Conservation (phyloP, 2,113 vertebrate species). For the Ctenodactylus gundi region DNA sequence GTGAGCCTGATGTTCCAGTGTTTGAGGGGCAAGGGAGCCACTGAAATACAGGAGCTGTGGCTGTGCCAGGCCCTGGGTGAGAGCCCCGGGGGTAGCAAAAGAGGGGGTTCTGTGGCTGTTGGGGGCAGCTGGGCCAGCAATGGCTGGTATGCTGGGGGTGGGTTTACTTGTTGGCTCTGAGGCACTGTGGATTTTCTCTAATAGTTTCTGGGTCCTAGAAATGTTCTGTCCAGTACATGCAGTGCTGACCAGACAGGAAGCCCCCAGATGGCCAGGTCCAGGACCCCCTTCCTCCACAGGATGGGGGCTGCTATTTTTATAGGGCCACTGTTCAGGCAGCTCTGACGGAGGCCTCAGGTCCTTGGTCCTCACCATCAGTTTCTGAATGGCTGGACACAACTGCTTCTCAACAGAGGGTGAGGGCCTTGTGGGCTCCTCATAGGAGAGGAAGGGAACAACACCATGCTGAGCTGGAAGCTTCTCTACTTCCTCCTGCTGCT, state of each 20-base stretch:
- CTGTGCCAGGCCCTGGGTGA: conserved; percentile 51
- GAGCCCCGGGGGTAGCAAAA: conserved; percentile 33
- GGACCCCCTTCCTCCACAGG: conserved; percentile 78
- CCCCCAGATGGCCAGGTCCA: conserved; percentile 84
- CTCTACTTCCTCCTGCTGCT: conserved; percentile 61
- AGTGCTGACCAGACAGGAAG: not conserved
- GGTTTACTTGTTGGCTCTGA: conserved; percentile 21
- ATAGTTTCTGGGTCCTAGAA: conserved; percentile 67
- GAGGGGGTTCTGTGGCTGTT: conserved; percentile 64
- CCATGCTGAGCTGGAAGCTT: conserved; percentile 71
- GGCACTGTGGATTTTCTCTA: conserved; percentile 78
- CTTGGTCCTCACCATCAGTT: conserved; percentile 89
- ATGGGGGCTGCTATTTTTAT: conserved; percentile 81
- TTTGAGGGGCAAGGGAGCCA: conserved; percentile 71
- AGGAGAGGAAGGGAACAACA: conserved; percentile 89
- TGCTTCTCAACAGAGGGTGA: conserved; percentile 76
- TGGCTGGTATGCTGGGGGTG: not conserved
- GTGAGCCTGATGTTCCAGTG: conserved; percentile 56
- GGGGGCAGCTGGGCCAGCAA: not conserved
- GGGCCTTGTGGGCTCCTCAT: conserved; percentile 83
- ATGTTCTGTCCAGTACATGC: not conserved
- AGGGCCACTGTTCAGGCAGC: conserved; percentile 87
- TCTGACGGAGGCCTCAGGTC: conserved; percentile 88
- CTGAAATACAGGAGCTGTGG: conserved; percentile 83
- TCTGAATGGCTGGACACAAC: conserved; percentile 93